phyloP scores from a whole-genome alignment of 2,113 vertebrate genomes.

The Stigmatopora argus region DNA sequence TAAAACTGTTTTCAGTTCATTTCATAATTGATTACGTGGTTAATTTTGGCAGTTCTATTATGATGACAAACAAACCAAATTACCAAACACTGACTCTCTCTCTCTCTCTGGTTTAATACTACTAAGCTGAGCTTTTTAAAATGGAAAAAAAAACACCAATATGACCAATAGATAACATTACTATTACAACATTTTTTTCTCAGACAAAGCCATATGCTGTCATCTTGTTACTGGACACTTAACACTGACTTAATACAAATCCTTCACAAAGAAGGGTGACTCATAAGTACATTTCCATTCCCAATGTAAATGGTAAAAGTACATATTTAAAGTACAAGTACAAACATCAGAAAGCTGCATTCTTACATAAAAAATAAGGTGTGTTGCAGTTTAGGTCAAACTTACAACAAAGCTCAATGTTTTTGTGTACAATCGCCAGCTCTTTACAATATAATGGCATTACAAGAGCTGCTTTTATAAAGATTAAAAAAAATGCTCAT shows the following conservation, averaged over 20 bases:
- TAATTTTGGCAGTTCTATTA: too few relatives aligned
- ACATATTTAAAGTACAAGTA: not conserved
- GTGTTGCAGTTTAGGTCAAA: not conserved
- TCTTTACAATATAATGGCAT: not conserved
- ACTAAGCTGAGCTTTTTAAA: too few relatives aligned
- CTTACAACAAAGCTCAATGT: not conserved
- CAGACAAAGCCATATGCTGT: not conserved
- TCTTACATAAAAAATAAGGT: not conserved
- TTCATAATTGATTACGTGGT: too few relatives aligned
- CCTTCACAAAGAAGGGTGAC: slow-evolving; percentile 29
- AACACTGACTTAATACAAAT: slow-evolving; percentile 12
- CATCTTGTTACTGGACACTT: slow-evolving; percentile 7
- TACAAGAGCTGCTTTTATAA: not conserved
- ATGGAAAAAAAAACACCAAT: too few relatives aligned
- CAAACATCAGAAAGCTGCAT: not conserved
- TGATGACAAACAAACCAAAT: not conserved
- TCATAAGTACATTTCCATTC: slow-evolving; percentile 11
- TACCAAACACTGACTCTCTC: not conserved
- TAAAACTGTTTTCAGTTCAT: too few relatives aligned
- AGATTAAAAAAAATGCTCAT: not conserved
- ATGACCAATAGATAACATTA: too few relatives aligned
- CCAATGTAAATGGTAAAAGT: not conserved
- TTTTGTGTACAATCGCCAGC: not conserved
- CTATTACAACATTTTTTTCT: not conserved
- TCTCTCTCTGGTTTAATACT: not conserved